Evolutionary conservation across 2,797 vertebrate species (phyloP), one percentile per base, ranked within the genome.

Genomic region (Gymnothorax reevesii): DNA sequence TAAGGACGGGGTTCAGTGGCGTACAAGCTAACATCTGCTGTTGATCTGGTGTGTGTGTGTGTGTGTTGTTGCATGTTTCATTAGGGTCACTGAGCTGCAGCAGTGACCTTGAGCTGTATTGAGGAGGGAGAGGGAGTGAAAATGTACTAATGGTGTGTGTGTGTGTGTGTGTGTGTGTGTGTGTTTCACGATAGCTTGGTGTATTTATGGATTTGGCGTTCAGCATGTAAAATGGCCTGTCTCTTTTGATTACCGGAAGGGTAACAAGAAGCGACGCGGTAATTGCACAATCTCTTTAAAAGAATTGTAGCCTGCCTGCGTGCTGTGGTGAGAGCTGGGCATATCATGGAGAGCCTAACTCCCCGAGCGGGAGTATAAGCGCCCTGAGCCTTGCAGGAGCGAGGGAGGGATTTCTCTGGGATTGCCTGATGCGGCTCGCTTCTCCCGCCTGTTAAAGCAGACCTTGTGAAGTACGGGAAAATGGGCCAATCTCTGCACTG

Each of bases 271-370:
- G 87, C 84, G 88, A 90, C 89, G 77, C 75, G 84, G 85, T 90
- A 88, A 90, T 89, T 90, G 88, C 87, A 87, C 20, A 57, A 87
- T 80, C 87, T 89, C 87, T 90, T 90, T 89, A 88, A 60, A 87
- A 84, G 87, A 91, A 89, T 88, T 87, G 89, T 86, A 87, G 82
- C 83, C 83, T 87, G 59, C 85, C 79, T n/a, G 75, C 84, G 17
- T 22, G 86, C 83, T 84, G 87, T 87, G 88, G 88, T 22, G 62
- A 88, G 73, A 86, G 87, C 54, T 82, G 15, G 33, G 49, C 4
- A 73, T 57, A 42, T 89, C 84, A 20, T 64, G 13, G 73, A 87
- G 57, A 80, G 86, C 88, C 84, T 75, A 13, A 13, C n/a, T 6
- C 33, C 71, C 13, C 12, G 71, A 33, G 71, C 25, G 33, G 22